Percentiles rank a stretch among this genome's conserved stretches.
phyloP scores from a whole-genome alignment of 2,113 vertebrate species.

The Limnothrissa miodon region DNA sequence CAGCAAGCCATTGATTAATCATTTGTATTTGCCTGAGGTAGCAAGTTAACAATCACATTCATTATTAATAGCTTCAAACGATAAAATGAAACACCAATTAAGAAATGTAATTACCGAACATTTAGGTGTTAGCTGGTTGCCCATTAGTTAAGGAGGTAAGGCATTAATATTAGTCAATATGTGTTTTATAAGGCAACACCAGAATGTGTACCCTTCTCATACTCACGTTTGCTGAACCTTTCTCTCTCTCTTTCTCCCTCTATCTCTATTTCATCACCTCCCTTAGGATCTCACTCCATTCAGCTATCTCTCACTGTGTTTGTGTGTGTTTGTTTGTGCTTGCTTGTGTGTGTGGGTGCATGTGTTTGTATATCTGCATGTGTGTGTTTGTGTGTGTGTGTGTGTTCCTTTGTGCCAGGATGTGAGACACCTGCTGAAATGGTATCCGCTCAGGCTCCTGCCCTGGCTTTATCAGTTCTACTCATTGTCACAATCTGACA shows the following conservation, averaged over 20 bases:
- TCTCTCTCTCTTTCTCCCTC: neutral
- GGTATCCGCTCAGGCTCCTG: conserved; percentile 16
- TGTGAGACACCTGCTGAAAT: conserved; percentile 23
- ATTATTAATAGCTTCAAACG: conserved; percentile 34
- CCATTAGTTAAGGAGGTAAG: conserved; percentile 1
- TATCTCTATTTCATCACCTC: neutral
- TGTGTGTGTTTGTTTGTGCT: conserved; percentile 6
- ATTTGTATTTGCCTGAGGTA: conserved; percentile 28
- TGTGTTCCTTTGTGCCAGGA: neutral
- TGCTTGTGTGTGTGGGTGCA: neutral
- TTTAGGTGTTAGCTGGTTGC: conserved; percentile 21
- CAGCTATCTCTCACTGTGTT: neutral
- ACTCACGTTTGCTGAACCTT: neutral
- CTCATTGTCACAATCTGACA: conserved; percentile 41
- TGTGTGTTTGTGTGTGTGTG: neutral
- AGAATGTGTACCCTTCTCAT: neutral
- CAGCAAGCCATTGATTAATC: conserved; percentile 27
- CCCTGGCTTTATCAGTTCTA: conserved; percentile 38
- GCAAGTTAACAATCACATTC: conserved; percentile 27
- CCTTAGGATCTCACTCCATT: neutral
- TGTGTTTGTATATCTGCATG: neutral
- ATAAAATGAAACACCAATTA: conserved; percentile 27
- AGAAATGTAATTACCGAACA: conserved; percentile 25
- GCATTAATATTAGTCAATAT: conserved; percentile 7
- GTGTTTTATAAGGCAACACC: neutral